These are phyloP conservation scores for Yponomeuta sedellus DNA, from an alignment of 2,888 invertebrate species.

Conservation along the genomic window DNA sequence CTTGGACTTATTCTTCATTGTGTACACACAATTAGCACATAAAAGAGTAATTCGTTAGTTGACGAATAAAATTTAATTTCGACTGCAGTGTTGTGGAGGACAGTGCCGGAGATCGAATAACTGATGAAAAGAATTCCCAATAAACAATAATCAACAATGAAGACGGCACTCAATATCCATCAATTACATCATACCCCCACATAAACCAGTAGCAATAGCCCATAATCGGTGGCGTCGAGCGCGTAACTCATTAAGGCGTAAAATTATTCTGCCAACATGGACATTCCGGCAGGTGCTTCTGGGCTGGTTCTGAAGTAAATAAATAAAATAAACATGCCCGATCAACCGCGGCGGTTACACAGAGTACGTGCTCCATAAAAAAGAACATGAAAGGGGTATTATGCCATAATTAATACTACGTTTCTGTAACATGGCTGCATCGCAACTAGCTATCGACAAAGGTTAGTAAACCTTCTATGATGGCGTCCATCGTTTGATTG, in stretches of 20 bases:
- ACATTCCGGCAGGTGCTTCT: slow-evolving; percentile 44
- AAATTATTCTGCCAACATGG: slow-evolving; percentile 40
- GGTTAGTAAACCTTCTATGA: background rate
- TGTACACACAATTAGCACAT: slow-evolving; percentile 1
- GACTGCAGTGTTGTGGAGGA: background rate
- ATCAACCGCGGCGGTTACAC: slow-evolving; percentile 26
- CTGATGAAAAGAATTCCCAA: too few relatives aligned
- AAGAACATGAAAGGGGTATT: slow-evolving; percentile 1
- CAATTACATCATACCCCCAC: slow-evolving; percentile 9
- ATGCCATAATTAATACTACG: slow-evolving; percentile 6
- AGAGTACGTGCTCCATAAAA: background rate
- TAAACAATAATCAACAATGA: background rate
- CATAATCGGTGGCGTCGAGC: slow-evolving; percentile 6
- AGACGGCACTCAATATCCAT: slow-evolving; percentile 1
- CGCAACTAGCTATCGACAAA: background rate
- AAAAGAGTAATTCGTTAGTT: background rate
- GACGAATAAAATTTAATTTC: background rate
- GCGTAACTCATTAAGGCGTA: slow-evolving; percentile 41
- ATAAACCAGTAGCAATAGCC: background rate
- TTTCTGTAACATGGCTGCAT: background rate
- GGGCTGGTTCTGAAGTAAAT: slow-evolving; percentile 34
- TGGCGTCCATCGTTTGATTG: background rate
- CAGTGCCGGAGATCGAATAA: too few relatives aligned
- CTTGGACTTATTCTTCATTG: background rate
- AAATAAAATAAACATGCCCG: slow-evolving; percentile 34